Evolutionary conservation across 2,113 vertebrate genomes (phyloP).

Genomic region (Leucopternis melanops): DNA sequence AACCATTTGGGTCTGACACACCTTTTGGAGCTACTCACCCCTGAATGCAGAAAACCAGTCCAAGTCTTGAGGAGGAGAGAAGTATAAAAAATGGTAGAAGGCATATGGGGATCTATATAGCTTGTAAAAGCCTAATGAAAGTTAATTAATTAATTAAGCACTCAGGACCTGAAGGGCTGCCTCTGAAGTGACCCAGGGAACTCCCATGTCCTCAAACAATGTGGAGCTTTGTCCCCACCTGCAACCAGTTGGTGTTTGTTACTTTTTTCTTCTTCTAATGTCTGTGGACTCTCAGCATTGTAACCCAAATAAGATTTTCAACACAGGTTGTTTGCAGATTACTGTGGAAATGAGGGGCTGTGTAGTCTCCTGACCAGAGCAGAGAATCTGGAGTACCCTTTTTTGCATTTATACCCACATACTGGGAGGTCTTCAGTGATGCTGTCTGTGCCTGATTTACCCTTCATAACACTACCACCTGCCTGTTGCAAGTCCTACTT

Average conservation of each 20-base stretch:
- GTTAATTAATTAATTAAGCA: not conserved
- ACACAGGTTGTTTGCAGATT: not conserved
- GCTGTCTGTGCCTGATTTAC: not conserved
- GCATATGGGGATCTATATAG: not conserved
- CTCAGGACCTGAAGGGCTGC: not conserved
- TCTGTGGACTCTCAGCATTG: not conserved
- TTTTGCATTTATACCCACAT: not conserved
- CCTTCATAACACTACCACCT: not conserved
- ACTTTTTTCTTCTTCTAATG: not conserved
- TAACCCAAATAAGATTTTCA: not conserved
- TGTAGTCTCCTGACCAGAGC: not conserved
- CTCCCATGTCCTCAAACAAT: not conserved
- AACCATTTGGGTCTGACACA: not conserved
- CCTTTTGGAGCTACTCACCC: not conserved
- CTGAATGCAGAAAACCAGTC: not conserved
- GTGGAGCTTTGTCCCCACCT: not conserved
- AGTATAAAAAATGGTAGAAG: rapidly evolving
- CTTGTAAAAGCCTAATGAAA: not conserved
- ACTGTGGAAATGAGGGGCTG: not conserved
- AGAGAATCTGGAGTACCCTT: not conserved
- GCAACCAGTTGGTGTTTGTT: not conserved
- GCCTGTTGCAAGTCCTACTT: not conserved
- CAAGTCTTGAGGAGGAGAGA: not conserved
- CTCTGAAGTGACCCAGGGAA: not conserved
- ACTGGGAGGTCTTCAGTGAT: not conserved